Percentiles rank a stretch among this genome's conserved stretches.
Conservation (phyloP, 2,797 vertebrate genomes). For the Nasua narica region DNA sequence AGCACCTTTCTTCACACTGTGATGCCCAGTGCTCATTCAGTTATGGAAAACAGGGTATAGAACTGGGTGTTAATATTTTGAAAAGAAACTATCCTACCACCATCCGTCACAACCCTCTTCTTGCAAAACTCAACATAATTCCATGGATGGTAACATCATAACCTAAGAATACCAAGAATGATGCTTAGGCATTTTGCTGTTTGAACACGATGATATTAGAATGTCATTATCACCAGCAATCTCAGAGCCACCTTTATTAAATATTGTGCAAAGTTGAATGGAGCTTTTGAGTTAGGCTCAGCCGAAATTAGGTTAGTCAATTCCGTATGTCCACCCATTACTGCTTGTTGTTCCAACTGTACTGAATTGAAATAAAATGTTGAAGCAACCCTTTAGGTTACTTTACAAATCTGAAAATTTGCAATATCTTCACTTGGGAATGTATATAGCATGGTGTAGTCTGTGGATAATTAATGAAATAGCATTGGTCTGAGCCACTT, state of each 20-base stretch:
- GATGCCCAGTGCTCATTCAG: not conserved
- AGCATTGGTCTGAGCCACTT: not conserved
- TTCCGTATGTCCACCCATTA: not conserved
- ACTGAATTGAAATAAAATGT: conserved; percentile 23
- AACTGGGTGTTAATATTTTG: not conserved
- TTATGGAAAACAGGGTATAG: not conserved
- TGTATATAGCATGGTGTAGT: not conserved
- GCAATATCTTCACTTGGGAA: not conserved
- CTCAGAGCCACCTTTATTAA: conserved; percentile 37
- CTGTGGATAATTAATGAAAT: not conserved
- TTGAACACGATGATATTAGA: conserved; percentile 8
- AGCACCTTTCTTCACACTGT: not conserved
- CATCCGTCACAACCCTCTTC: not conserved
- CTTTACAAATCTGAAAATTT: conserved; percentile 36
- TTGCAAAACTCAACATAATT: conserved; percentile 19
- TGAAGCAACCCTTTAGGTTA: not conserved
- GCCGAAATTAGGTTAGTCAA: not conserved
- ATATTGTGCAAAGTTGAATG: conserved; percentile 20
- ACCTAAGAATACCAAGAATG: conserved; percentile 1
- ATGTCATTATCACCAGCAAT: conserved; percentile 32
- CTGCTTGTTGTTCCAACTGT: not conserved
- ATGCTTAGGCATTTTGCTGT: conserved; percentile 22
- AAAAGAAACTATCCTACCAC: not conserved
- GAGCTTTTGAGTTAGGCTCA: conserved; percentile 40
- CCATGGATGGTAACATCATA: not conserved